A percentile compares a stretch with the other conserved stretches of the same genome.
Evolutionary conservation across 2,797 vertebrate species (phyloP).

Genomic region (Gobionotothen gibberifrons): DNA sequence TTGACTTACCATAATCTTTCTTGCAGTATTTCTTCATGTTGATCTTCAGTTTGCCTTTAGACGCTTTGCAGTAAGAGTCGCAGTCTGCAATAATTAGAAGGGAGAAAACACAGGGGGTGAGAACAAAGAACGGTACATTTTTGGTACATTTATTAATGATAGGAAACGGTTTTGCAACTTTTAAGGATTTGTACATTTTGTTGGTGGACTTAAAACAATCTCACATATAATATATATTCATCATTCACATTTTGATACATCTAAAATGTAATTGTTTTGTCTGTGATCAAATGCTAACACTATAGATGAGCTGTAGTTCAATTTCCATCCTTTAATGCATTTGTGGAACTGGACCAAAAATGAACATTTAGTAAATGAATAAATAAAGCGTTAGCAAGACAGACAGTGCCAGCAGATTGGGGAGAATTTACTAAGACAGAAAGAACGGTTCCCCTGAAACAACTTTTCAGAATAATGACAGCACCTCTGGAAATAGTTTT

Average conservation of each 20-base stretch:
- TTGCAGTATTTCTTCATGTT: constrained; percentile 99
- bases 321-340: not conserved
- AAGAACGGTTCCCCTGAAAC: not conserved
- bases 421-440: not conserved
- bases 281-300: not conserved
- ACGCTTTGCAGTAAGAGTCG: constrained; percentile 97
- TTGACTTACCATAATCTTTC: constrained; percentile 96
- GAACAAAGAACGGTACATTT: not conserved
- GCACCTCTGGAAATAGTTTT: constrained; percentile 68
- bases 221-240: not conserved
- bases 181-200: not conserved
- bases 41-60: constrained; percentile 98
- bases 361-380: not conserved
- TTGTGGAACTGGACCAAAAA: not conserved
- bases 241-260: not conserved
- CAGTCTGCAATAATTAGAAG: constrained; percentile 81
- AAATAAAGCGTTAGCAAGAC: not conserved
- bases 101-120: not conserved
- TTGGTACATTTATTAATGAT: not conserved
- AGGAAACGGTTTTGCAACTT: not conserved
- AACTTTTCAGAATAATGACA: constrained; percentile 67
- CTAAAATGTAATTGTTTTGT: not conserved
- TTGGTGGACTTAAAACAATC: not conserved
- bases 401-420: constrained; percentile 1
- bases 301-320: not conserved